A percentile compares a stretch with the other conserved stretches of the same genome.
These are phyloP conservation scores for Pectinophora gossypiella DNA, from an alignment of 1,140 invertebrate genomes.

Conservation along the genomic window DNA sequence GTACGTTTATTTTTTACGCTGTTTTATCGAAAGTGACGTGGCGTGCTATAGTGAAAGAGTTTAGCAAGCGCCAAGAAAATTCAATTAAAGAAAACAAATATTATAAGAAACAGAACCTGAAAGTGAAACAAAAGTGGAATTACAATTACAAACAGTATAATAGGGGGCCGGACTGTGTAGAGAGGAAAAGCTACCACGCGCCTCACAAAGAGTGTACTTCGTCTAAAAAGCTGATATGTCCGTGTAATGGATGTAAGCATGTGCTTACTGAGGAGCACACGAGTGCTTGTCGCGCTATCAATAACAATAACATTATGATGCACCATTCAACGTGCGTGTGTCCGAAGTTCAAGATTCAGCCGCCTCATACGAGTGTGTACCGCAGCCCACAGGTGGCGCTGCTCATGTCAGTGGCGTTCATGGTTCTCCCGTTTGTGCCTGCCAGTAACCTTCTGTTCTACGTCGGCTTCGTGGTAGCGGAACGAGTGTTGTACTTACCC, in stretches of 20 bases:
- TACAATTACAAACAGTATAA: conserved; percentile 55
- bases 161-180: conserved; percentile 48
- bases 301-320: conserved; percentile 77
- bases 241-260: conserved; percentile 74
- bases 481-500: conserved; percentile 95
- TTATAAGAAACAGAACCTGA: conserved; percentile 55
- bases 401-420: conserved; percentile 83
- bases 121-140: conserved; percentile 58
- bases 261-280: conserved; percentile 75
- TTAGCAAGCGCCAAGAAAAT: conserved; percentile 51
- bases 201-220: conserved; percentile 53
- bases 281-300: conserved; percentile 71
- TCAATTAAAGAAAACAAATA: conserved; percentile 40
- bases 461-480: conserved; percentile 97
- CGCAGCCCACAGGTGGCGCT: conserved; percentile 71
- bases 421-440: conserved; percentile 94
- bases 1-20: conserved; percentile 83
- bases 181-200: conserved; percentile 52
- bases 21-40: conserved; percentile 72
- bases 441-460: conserved; percentile 96
- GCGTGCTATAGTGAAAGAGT: conserved; percentile 49
- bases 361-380: conserved; percentile 37
- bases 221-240: conserved; percentile 57
- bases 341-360: conserved; percentile 45
- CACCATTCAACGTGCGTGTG: conserved; percentile 65